These are phyloP conservation scores for Steinernema khuongi DNA, from an alignment of 1,140 invertebrate species.

Conservation along the genomic window DNA sequence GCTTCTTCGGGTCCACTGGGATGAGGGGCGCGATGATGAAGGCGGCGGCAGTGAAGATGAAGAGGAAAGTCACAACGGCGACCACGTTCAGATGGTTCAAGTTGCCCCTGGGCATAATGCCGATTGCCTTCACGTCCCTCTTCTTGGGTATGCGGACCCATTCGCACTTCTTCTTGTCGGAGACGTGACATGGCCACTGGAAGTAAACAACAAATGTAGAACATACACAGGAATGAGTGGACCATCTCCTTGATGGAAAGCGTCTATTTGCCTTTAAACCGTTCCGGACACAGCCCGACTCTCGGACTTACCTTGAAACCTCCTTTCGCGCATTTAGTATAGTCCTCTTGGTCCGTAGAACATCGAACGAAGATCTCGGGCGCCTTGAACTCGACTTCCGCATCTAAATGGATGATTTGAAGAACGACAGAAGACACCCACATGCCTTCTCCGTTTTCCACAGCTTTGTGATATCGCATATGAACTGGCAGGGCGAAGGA, in stretches of 20 bases:
- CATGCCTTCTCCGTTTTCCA: slow-evolving; percentile 35
- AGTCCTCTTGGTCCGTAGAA: not conserved
- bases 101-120: not conserved
- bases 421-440: not conserved
- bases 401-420: not conserved
- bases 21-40: not conserved
- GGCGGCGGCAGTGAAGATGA: not conserved
- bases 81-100: not conserved
- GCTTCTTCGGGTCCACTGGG: not conserved
- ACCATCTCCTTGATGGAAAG: no score
- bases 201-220: not conserved
- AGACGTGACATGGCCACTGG: not conserved
- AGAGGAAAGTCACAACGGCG: not conserved
- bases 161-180: not conserved
- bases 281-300: no score
- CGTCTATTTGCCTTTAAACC: no score
- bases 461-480: slow-evolving; percentile 27
- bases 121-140: not conserved
- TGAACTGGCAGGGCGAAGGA: slow-evolving; percentile 23
- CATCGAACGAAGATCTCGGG: slow-evolving; percentile 7
- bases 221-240: not conserved
- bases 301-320: not conserved
- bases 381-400: slow-evolving; percentile 57
- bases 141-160: not conserved
- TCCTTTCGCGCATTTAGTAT: not conserved